Evolutionary conservation across 2,888 invertebrate species (phyloP), one percentile per base, ranked within the genome.

Genomic region (Clostera curtula): DNA sequence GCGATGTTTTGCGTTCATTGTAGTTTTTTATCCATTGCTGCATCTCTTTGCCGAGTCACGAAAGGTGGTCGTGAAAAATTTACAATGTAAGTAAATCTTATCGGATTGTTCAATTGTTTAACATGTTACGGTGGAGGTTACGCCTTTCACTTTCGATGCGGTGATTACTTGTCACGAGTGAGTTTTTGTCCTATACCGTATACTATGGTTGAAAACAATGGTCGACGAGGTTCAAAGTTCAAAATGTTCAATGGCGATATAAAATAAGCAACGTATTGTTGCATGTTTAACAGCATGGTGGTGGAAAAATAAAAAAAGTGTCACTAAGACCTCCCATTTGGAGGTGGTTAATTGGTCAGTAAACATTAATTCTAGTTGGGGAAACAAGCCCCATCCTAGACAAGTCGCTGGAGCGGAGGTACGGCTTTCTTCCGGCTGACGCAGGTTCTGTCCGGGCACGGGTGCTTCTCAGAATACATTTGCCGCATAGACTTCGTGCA

Each of bases 101-200:
- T 11, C 5, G 28, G 26, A 26, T n/a, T 12, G 21, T 19, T 14
- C 27, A 13, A 23, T 10, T 22, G 54, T 55, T 56, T 42, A 54
- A 54, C 52, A 46, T 44, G 42, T 46, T 43, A 29, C 38, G 16
- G 31, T 45, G 52, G 57, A 64, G 65, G 63, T 43, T 56, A 50
- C 35, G 44, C 66, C 65, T 66, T 66, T 66, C 65, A 61, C 66
- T 66, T 63, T 58, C 57, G 43, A 55, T 58, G 36, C 56, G 45
- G 25, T 36, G 41, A 44, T 46, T 49, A 36, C 45, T 35, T 50
- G 40, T 42, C 50, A 40, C 36, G 50, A 40, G 24, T 24, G 39
- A 47, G 46, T 47, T 50, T 45, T 45, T 38, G 43, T 37, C 39
- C 44, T 36, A 26, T 36, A 31, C 25, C 19, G 36, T 49, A 33